Evolutionary conservation across 1,140 invertebrate species (phyloP).

Genomic region (Conus betulinus): DNA sequence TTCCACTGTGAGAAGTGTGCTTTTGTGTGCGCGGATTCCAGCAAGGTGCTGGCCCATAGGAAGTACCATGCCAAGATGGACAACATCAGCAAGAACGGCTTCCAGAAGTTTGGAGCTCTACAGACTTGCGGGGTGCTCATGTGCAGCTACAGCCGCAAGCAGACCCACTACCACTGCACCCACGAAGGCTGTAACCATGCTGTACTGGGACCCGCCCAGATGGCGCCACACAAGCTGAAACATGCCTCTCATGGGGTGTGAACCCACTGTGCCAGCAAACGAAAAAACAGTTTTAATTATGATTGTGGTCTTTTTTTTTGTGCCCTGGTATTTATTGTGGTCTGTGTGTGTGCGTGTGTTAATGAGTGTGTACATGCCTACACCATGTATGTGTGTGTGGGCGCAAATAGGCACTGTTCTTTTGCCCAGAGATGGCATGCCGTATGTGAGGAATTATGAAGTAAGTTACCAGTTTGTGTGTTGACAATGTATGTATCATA

Average conservation of each 20-base stretch:
- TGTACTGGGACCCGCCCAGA: slow-evolving; percentile 69
- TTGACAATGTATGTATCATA: too few species aligned
- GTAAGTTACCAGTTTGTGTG: too few species aligned
- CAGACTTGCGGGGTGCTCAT: slow-evolving; percentile 90
- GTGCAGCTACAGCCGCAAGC: slow-evolving; percentile 95
- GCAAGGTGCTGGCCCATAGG: slow-evolving; percentile 96
- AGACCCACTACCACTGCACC: slow-evolving; percentile 98
- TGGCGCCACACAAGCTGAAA: slow-evolving; percentile 71
- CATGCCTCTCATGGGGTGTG: slow-evolving; percentile 51
- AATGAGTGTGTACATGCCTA: not conserved
- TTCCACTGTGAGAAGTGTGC: slow-evolving; percentile 98
- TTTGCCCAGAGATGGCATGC: too few species aligned
- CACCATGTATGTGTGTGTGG: too few species aligned
- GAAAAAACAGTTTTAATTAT: not conserved
- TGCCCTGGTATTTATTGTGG: too few species aligned
- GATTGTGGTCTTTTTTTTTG: too few species aligned
- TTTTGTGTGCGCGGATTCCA: slow-evolving; percentile 97
- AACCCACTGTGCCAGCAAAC: not conserved
- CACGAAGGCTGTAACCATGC: slow-evolving; percentile 91
- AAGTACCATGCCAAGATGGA: slow-evolving; percentile 82
- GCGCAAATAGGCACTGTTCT: too few species aligned
- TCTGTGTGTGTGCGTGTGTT: not conserved
- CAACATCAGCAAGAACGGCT: slow-evolving; percentile 94
- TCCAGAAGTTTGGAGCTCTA: slow-evolving; percentile 85
- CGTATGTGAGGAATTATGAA: too few species aligned